Conservation (phyloP, 1,140 invertebrate genomes). For the Brachionus plicatilis region DNA sequence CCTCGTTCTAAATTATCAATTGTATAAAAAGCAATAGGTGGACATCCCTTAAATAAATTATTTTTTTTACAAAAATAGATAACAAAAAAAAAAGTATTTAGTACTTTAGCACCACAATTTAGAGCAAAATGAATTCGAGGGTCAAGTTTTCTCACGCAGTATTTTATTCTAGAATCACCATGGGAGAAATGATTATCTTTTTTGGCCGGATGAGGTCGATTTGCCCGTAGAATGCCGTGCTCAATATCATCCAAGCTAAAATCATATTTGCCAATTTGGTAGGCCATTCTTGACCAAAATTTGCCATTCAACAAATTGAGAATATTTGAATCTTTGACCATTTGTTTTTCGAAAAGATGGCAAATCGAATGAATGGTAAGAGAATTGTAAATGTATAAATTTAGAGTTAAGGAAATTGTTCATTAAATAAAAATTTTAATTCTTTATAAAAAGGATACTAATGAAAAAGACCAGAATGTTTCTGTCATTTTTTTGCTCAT, state of each 20-base stretch:
- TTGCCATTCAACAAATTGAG: neutral
- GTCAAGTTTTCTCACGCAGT: slow-evolving; percentile 48
- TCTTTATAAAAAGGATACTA: slow-evolving; percentile 10
- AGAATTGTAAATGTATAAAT: slow-evolving; percentile 14
- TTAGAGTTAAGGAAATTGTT: neutral
- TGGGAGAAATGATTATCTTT: slow-evolving; percentile 47
- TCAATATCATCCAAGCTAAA: slow-evolving; percentile 55
- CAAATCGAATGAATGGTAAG: slow-evolving; percentile 27
- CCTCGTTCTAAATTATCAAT: neutral
- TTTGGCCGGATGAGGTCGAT: slow-evolving; percentile 52
- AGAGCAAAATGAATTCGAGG: slow-evolving; percentile 57
- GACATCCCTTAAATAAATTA: slow-evolving; percentile 17
- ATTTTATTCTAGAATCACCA: slow-evolving; percentile 50
- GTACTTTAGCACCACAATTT: slow-evolving; percentile 55
- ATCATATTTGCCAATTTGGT: slow-evolving; percentile 46
- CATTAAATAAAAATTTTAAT: neutral
- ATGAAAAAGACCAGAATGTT: slow-evolving; percentile 16
- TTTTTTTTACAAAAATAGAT: neutral
- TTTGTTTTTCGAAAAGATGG: neutral
- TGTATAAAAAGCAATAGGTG: slow-evolving; percentile 1
- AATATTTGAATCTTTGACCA: neutral
- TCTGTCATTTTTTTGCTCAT: neutral
- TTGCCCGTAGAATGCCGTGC: slow-evolving; percentile 55
- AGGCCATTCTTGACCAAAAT: slow-evolving; percentile 37
- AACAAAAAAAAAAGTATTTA: neutral